Evolutionary conservation across 2,113 vertebrate species (phyloP), one percentile per base, ranked within the genome.

Genomic region (Rhegmatorhina hoffmannsi): DNA sequence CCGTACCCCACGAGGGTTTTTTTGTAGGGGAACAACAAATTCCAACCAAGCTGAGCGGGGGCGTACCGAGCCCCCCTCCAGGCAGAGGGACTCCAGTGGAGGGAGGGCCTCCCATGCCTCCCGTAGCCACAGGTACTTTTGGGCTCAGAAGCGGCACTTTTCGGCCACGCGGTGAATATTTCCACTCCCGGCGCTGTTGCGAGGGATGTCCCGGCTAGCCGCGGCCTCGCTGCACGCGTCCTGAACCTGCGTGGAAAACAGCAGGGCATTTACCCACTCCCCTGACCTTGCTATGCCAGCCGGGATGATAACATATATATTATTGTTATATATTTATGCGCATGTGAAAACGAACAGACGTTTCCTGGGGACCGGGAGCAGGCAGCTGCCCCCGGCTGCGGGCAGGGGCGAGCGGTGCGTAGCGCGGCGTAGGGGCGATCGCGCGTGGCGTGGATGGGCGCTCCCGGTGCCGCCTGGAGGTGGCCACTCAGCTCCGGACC

Each of bases 401-500:
- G 72, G 56, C 50, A 14, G 64, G 59, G 40, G 12, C 28, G 23
- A 16, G 52, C 46, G 17, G 13, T 59, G 68, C 50, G 28, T 40
- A 40, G 40, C 11, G 40, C 40, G 40, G 40, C 40, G 40, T 13
- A 40, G 40, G 13, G 40, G 40, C 40, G 12, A 40, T 13, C 40
- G 40, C 40, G 40, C 40, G 12, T 2, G 75, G 46, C 26, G 34
- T 29, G 46, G 26, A 33, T 29, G 38, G n/a, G 77, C 49, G 60
- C 72, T 73, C 17, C 82, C 43, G 46, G 33, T 64, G 29, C 92
- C 47, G 73, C 72, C 70, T 24, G 64, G 96, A 96, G 93, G 95
- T 89, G 93, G 95, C 66, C 93, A 69, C 89, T 92, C 86, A 73
- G 72, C 92, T 68, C 90, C 73, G 90, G 96, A 73, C 86, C 67